Conservation (phyloP, 2,113 vertebrate genomes). For the Centropus bengalensis region DNA sequence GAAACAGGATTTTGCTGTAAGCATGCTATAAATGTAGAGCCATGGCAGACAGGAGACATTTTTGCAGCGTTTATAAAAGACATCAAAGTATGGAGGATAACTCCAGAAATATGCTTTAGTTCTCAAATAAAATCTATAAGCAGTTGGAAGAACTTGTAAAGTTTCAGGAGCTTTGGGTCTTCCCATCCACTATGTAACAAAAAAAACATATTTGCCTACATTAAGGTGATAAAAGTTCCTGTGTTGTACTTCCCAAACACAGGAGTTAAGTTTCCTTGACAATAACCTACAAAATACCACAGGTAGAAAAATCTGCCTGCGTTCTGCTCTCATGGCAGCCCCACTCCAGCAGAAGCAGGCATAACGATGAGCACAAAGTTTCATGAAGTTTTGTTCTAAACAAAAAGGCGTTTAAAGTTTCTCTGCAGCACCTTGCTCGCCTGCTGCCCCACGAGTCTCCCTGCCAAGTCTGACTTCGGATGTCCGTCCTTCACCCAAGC, state of each 20-base stretch:
- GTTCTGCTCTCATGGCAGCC: background rate
- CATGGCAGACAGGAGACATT: slow-evolving; percentile 7
- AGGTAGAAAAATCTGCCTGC: background rate
- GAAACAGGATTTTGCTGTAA: slow-evolving; percentile 46
- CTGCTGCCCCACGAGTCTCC: background rate
- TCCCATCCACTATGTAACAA: background rate
- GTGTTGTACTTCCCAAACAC: background rate
- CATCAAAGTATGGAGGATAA: background rate
- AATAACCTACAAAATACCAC: background rate
- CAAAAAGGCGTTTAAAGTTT: background rate
- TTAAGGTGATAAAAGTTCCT: background rate
- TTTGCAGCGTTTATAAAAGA: slow-evolving; percentile 2
- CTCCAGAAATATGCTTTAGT: background rate
- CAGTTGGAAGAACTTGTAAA: background rate
- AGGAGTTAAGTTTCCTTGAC: background rate
- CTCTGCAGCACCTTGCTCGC: background rate
- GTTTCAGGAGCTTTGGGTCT: background rate
- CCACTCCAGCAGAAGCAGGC: background rate
- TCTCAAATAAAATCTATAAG: background rate
- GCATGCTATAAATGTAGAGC: slow-evolving; percentile 24
- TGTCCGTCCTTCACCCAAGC: no score
- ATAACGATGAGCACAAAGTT: background rate
- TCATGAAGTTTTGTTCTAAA: background rate
- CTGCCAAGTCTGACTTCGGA: background rate
- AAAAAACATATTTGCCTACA: background rate